A percentile compares a stretch with the other conserved stretches of the same genome.
Evolutionary conservation across 1,140 invertebrate species (phyloP).

Genomic region (Phthorimaea operculella): DNA sequence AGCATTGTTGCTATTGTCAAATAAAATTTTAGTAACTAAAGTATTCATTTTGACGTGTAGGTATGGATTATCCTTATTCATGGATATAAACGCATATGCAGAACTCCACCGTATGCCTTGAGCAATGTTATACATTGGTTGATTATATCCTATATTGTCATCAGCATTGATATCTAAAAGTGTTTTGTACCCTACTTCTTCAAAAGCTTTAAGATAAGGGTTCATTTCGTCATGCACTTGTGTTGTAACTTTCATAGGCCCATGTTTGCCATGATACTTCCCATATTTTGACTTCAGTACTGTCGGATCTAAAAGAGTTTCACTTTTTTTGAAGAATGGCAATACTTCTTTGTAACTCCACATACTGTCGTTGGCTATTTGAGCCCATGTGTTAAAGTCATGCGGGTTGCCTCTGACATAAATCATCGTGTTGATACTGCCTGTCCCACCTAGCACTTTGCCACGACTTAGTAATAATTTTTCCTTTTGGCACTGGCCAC

Average conservation of each 20-base stretch:
- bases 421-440: conserved; percentile 12
- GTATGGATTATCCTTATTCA: conserved; percentile 69
- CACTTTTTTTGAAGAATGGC: not conserved
- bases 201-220: not conserved
- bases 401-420: conserved; percentile 10
- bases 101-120: conserved; percentile 36
- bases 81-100: conserved; percentile 68
- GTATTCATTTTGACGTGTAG: conserved; percentile 68
- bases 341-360: conserved; percentile 13
- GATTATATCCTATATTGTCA: not conserved
- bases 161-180: not conserved
- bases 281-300: not conserved
- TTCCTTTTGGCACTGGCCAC: not conserved
- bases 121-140: not conserved
- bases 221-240: not conserved
- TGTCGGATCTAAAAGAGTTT: not conserved
- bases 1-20: conserved; percentile 62
- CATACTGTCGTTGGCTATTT: conserved; percentile 6
- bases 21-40: conserved; percentile 68
- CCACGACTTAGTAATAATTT: not conserved
- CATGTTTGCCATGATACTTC: not conserved
- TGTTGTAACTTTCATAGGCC: not conserved
- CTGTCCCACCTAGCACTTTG: conserved; percentile 13
- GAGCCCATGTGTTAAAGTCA: conserved; percentile 14
- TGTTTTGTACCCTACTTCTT: not conserved